Percentiles rank a stretch among this genome's conserved stretches.
Evolutionary conservation across 2,113 vertebrate genomes (phyloP).

Genomic region (Oxyruncus cristatus): DNA sequence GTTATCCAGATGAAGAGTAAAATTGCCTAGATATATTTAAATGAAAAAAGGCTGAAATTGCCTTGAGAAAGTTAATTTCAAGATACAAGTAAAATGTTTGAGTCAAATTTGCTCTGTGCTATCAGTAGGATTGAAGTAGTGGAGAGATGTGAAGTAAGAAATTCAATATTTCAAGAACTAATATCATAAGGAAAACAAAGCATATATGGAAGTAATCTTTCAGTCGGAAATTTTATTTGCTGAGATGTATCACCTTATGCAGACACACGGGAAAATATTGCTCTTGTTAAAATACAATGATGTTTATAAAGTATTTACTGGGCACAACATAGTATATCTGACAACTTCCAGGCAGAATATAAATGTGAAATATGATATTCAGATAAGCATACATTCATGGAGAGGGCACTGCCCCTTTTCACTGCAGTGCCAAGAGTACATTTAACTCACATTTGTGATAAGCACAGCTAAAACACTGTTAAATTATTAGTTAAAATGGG

Average conservation of each 20-base stretch:
- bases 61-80: slow-evolving; percentile 34
- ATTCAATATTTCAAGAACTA: slow-evolving; percentile 18
- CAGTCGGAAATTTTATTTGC: slow-evolving; percentile 11
- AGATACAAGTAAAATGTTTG: background rate
- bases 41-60: slow-evolving; percentile 4
- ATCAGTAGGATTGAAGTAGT: background rate
- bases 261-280: background rate
- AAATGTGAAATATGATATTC: background rate
- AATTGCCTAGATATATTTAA: slow-evolving; percentile 20
- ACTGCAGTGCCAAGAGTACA: background rate
- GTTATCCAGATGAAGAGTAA: background rate
- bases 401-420: background rate
- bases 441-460: background rate
- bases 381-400: background rate
- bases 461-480: background rate
- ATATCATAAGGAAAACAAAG: slow-evolving; percentile 16
- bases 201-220: background rate
- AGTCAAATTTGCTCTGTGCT: background rate
- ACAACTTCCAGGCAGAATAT: background rate
- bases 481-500: background rate
- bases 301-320: background rate
- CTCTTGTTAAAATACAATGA: background rate
- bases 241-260: background rate
- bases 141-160: background rate
- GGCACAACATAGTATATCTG: background rate